Evolutionary conservation across 2,797 vertebrate species (phyloP).

Genomic region (Luscinia megarhynchos): DNA sequence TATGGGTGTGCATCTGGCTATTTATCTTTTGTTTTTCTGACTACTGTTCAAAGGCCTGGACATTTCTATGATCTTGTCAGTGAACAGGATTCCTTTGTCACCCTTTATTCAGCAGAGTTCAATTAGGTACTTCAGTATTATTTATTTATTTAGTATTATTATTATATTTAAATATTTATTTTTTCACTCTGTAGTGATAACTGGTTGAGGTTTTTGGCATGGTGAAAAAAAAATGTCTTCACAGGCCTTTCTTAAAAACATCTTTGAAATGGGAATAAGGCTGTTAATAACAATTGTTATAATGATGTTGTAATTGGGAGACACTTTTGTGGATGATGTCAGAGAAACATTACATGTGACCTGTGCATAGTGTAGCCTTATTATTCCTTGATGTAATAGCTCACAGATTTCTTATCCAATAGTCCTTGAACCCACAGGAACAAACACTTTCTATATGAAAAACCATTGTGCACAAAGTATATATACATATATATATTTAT

Average conservation of each 20-base stretch:
- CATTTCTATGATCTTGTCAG: accelerated
- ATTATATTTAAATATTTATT: not conserved
- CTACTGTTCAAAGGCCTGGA: not conserved
- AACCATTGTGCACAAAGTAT: accelerated
- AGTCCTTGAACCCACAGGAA: not conserved
- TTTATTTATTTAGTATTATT: not conserved
- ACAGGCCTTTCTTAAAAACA: not conserved
- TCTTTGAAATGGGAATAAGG: not conserved
- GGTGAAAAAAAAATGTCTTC: not conserved
- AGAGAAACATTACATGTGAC: not conserved
- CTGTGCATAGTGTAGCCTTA: not conserved
- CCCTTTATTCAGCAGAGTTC: accelerated
- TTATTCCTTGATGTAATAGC: not conserved
- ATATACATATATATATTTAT: accelerated
- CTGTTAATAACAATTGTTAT: not conserved
- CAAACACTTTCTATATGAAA: not conserved
- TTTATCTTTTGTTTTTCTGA: not conserved
- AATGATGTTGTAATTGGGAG: not conserved
- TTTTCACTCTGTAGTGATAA: not conserved
- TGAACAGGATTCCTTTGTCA: not conserved
- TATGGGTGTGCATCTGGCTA: not conserved
- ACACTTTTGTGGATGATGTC: not conserved
- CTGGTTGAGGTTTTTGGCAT: not conserved
- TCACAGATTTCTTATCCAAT: not conserved
- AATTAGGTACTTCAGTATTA: not conserved